These are phyloP conservation scores for Eurytoma adleriae DNA, from an alignment of 2,888 invertebrate genomes.

Conservation along the genomic window DNA sequence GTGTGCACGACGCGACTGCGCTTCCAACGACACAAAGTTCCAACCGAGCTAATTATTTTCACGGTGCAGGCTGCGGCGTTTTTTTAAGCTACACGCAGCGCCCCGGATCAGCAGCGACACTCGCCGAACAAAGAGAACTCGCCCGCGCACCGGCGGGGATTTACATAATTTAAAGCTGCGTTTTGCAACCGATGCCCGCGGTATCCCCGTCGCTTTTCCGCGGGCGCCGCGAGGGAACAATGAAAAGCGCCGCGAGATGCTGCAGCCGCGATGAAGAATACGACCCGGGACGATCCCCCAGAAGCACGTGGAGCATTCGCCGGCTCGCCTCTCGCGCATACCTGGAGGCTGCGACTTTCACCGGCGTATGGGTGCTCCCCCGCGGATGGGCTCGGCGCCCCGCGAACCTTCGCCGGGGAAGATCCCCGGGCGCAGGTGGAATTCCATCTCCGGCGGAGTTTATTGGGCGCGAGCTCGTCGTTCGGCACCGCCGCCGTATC, in stretches of 20 bases:
- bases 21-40: no score
- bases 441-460: constrained; percentile 7
- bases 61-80: constrained; percentile 14
- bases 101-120: neutral
- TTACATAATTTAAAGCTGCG: neutral
- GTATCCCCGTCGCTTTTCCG: no score
- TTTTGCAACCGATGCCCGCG: no score
- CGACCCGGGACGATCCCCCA: no score
- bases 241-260: neutral
- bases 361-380: neutral
- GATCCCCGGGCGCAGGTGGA: constrained; percentile 31
- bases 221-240: no score
- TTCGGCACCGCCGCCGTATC: constrained; percentile 58
- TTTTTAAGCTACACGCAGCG: constrained; percentile 37
- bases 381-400: neutral
- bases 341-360: neutral
- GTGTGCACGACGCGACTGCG: neutral
- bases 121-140: neutral
- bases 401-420: neutral
- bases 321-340: neutral
- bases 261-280: no score
- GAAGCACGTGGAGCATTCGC: neutral
- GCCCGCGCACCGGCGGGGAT: neutral
- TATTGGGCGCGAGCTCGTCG: constrained; percentile 9
- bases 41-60: constrained; percentile 36